A percentile compares a stretch with the other conserved stretches of the same genome.
phyloP scores from a whole-genome alignment of 2,797 vertebrate genomes.

The Pantherophis alleghaniensis region DNA sequence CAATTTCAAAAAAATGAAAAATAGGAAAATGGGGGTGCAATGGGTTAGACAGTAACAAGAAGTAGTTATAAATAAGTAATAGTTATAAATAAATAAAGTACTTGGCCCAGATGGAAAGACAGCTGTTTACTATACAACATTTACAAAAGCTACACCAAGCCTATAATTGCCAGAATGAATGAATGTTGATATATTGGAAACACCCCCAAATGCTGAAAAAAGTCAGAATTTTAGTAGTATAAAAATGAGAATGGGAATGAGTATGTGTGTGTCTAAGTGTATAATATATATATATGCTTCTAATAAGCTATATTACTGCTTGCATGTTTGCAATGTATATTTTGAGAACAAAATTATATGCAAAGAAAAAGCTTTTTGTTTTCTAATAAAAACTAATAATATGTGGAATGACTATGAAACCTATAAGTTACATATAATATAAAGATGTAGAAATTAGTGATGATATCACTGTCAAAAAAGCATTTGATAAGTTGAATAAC shows the following conservation, averaged over 20 bases:
- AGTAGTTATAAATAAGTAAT: neutral
- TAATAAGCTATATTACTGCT: neutral
- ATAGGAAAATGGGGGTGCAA: neutral
- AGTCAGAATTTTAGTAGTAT: neutral
- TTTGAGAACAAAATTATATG: neutral
- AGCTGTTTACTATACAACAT: neutral
- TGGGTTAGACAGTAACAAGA: neutral
- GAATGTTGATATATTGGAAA: neutral
- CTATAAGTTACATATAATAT: neutral
- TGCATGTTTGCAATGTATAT: neutral
- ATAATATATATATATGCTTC: neutral
- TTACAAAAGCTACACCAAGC: neutral
- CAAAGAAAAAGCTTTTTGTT: neutral
- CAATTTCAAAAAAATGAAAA: neutral
- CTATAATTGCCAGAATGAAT: neutral
- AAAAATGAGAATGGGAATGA: neutral
- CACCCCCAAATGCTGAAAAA: neutral
- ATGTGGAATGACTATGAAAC: neutral
- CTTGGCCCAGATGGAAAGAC: neutral
- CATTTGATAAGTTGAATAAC: neutral
- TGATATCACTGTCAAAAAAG: neutral
- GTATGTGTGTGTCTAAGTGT: no score
- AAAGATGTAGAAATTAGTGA: neutral
- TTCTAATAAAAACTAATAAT: neutral
- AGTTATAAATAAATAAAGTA: neutral